Conservation (phyloP, 2,888 invertebrate species). For the Tholera decimalis region DNA sequence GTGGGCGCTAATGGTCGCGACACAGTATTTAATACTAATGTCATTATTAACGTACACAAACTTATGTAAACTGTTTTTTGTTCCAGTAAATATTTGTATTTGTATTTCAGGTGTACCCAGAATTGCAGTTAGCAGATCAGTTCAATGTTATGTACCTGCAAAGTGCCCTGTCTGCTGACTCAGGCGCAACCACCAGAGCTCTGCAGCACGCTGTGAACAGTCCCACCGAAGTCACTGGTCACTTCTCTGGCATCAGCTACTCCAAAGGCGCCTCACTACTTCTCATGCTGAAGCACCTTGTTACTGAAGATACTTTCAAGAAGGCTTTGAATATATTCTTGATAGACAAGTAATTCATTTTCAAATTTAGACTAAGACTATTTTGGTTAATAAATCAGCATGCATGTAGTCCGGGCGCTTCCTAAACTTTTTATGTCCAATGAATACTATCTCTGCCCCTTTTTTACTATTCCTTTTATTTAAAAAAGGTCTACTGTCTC, state of each 20-base stretch:
- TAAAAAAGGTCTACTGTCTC: too few relatives aligned
- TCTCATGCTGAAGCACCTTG: constrained; percentile 93
- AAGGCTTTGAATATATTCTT: constrained; percentile 91
- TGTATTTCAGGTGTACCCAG: constrained; percentile 76
- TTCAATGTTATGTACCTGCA: constrained; percentile 94
- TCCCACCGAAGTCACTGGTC: constrained; percentile 91
- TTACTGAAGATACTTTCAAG: constrained; percentile 91
- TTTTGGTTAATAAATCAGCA: too few relatives aligned
- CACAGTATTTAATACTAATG: too few relatives aligned
- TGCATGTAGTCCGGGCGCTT: too few relatives aligned
- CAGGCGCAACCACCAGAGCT: constrained; percentile 87
- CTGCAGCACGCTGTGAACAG: constrained; percentile 91
- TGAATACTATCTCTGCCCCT: too few relatives aligned
- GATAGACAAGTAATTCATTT: constrained; percentile 79
- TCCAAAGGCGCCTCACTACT: constrained; percentile 93
- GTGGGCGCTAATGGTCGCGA: too few relatives aligned
- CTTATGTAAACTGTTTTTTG: too few relatives aligned
- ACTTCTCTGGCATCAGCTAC: constrained; percentile 94
- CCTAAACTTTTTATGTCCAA: too few relatives aligned
- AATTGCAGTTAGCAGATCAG: constrained; percentile 92
- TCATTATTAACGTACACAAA: too few relatives aligned
- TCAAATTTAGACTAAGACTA: neutral
- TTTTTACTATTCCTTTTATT: too few relatives aligned
- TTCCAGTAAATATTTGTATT: too few relatives aligned
- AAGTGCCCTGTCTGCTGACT: constrained; percentile 88